A percentile compares a stretch with the other conserved stretches of the same genome.
Conservation (phyloP, 2,113 vertebrate species). For the Phalacrocorax carbo region DNA sequence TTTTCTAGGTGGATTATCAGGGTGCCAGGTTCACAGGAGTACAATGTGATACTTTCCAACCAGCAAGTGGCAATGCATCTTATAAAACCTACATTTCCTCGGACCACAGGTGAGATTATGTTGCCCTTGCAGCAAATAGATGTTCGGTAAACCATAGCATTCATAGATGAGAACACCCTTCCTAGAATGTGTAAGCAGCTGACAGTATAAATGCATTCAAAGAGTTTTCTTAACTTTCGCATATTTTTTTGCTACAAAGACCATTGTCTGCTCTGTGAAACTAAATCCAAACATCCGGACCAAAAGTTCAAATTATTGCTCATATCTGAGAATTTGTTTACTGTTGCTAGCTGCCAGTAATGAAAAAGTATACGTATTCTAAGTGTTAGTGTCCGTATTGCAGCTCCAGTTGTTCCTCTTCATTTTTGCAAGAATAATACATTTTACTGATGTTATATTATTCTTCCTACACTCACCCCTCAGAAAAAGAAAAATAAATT, state of each 20-base stretch:
- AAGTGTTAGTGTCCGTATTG: neutral
- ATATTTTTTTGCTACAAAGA: neutral
- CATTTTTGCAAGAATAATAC: neutral
- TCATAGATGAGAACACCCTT: neutral
- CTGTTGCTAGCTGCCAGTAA: neutral
- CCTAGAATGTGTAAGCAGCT: neutral
- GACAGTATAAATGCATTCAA: neutral
- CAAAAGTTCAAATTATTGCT: neutral
- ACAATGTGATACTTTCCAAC: neutral
- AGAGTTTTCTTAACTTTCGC: neutral
- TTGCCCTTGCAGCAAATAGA: neutral
- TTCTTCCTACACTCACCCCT: neutral
- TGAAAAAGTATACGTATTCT: neutral
- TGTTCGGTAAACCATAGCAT: neutral
- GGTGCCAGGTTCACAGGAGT: neutral
- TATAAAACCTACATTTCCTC: neutral
- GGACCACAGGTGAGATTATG: neutral
- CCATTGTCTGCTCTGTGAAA: neutral
- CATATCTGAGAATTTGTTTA: neutral
- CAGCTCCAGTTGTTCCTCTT: neutral
- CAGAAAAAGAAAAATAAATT: neutral
- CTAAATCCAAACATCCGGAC: neutral
- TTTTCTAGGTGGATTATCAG: neutral
- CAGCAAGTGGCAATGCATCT: neutral
- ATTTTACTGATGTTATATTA: neutral